A percentile compares a stretch with the other conserved stretches of the same genome.
Evolutionary conservation across 2,888 invertebrate species (phyloP).

Genomic region (Mythimna loreyi): DNA sequence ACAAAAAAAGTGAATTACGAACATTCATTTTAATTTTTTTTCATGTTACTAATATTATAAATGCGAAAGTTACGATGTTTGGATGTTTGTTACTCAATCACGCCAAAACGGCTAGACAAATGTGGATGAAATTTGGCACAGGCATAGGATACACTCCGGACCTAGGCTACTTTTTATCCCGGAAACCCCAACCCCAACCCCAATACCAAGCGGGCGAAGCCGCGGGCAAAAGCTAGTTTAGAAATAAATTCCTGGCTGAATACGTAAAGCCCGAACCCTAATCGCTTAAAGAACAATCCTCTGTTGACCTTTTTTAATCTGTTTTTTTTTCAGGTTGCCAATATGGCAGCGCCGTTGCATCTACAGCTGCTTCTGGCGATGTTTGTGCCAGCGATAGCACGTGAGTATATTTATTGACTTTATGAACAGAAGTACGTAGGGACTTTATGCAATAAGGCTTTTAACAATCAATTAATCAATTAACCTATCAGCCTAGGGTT

Average conservation of each 20-base stretch:
- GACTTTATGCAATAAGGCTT: background rate
- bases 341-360: slow-evolving; percentile 70
- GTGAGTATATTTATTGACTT: slow-evolving; percentile 64
- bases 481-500: background rate
- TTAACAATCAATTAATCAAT: too few species aligned
- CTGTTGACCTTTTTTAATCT: slow-evolving; percentile 20
- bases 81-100: too few species aligned
- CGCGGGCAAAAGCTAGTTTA: too few species aligned
- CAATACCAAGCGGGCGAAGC: too few species aligned
- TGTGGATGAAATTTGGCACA: too few species aligned
- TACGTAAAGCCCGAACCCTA: background rate
- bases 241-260: background rate
- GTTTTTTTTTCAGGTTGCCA: slow-evolving; percentile 70
- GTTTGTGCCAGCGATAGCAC: slow-evolving; percentile 72
- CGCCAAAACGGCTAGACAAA: too few species aligned
- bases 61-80: too few species aligned
- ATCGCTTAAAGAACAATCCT: background rate
- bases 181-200: too few species aligned
- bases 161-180: too few species aligned
- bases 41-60: too few species aligned
- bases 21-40: background rate
- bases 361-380: slow-evolving; percentile 73
- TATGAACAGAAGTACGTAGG: background rate
- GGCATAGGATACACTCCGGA: too few species aligned
- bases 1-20: background rate